Percentiles rank a stretch among this genome's conserved stretches.
These are phyloP conservation scores for Dryoscopus gambensis DNA, from an alignment of 2,113 vertebrate genomes.

Conservation along the genomic window DNA sequence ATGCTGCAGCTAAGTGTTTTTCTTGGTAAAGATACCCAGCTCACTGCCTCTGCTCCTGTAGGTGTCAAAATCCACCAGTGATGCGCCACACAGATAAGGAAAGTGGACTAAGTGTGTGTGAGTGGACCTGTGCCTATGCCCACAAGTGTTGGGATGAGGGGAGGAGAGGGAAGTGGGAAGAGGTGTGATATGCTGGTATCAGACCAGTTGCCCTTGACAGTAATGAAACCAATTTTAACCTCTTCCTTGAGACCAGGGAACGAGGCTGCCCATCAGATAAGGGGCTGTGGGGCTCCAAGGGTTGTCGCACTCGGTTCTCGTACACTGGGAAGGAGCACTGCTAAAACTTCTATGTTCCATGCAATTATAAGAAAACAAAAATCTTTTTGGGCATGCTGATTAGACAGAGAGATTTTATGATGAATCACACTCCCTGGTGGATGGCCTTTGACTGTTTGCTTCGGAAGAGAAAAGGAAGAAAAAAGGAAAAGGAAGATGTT, in stretches of 20 bases:
- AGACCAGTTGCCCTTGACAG: not conserved
- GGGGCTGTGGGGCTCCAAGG: not conserved
- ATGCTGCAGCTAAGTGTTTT: not conserved
- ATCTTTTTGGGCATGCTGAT: not conserved
- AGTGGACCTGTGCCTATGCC: rapidly evolving
- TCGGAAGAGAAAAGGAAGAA: not conserved
- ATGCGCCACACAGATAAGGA: not conserved
- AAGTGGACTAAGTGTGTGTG: not conserved
- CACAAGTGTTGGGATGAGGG: not conserved
- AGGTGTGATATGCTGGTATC: not conserved
- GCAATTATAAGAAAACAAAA: not conserved
- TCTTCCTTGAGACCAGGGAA: not conserved
- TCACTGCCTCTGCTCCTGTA: not conserved
- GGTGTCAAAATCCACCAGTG: not conserved
- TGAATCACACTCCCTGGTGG: not conserved
- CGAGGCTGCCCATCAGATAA: not conserved
- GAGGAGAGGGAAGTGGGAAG: not conserved
- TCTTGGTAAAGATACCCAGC: not conserved
- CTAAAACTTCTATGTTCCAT: not conserved
- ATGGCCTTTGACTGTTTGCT: not conserved
- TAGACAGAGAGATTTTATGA: not conserved
- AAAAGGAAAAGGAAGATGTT: not conserved
- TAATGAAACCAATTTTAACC: not conserved
- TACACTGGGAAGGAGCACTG: not conserved
- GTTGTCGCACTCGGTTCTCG: not conserved